Evolutionary conservation across 2,797 vertebrate genomes (phyloP).

Genomic region (Sebastes kiyomatsui): DNA sequence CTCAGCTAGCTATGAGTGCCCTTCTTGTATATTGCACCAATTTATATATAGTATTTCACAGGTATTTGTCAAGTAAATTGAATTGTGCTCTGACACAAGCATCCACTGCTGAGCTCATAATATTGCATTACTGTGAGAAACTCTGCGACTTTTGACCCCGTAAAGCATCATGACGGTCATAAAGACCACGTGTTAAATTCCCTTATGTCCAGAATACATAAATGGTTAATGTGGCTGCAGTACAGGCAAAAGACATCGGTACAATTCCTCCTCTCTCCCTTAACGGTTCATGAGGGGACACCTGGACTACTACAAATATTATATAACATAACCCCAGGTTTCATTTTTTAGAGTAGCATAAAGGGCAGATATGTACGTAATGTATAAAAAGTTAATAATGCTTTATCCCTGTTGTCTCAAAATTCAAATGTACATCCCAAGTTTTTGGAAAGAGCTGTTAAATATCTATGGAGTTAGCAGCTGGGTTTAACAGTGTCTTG

Average conservation of each 20-base stretch:
- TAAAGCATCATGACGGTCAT: neutral
- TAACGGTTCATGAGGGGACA: neutral
- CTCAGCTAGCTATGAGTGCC: neutral
- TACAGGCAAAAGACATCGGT: neutral
- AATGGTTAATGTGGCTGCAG: neutral
- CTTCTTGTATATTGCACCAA: neutral
- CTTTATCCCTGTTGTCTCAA: neutral
- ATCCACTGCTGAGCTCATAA: neutral
- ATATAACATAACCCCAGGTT: neutral
- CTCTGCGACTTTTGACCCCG: constrained; percentile 19
- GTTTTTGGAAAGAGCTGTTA: neutral
- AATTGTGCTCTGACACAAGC: constrained; percentile 1
- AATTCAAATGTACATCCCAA: neutral
- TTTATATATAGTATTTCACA: neutral
- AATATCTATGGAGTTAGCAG: constrained; percentile 22
- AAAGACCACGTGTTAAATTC: neutral
- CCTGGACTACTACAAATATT: neutral
- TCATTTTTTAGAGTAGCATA: neutral
- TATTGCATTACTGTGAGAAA: constrained; percentile 4
- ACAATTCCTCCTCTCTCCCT: neutral
- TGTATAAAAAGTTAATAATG: neutral
- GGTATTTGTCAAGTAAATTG: constrained; percentile 23
- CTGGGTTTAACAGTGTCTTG: constrained; percentile 1
- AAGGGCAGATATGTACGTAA: neutral
- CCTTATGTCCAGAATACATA: constrained; percentile 17